Evolutionary conservation across 2,888 invertebrate genomes (phyloP).

Genomic region (Lasioglossum leucozonium): DNA sequence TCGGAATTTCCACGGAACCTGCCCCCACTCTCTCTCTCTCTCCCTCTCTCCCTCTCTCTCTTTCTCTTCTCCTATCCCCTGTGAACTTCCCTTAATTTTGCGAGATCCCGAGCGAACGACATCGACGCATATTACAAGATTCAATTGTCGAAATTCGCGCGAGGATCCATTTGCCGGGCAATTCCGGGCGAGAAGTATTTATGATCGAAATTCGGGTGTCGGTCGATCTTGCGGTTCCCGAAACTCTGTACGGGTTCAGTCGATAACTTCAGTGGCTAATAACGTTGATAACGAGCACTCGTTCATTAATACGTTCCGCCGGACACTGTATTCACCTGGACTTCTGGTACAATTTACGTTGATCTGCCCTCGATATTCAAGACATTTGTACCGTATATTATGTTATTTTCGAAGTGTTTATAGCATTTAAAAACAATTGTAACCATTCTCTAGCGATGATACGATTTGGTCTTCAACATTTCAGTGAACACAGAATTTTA

Average conservation of each 20-base stretch:
- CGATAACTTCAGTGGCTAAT: neutral
- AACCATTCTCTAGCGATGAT: too few species aligned
- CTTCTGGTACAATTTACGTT: neutral
- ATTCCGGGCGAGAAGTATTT: neutral
- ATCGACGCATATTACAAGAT: constrained; percentile 38
- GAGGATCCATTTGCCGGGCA: constrained; percentile 14
- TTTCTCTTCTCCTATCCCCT: neutral
- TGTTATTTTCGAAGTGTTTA: neutral
- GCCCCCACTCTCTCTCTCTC: too few species aligned
- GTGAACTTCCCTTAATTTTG: constrained; percentile 3
- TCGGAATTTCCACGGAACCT: constrained; percentile 16
- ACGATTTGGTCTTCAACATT: too few species aligned
- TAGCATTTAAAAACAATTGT: too few species aligned
- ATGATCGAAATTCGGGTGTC: constrained; percentile 1
- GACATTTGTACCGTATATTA: neutral
- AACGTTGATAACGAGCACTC: neutral
- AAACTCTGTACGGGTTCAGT: neutral
- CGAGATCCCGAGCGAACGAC: constrained; percentile 14
- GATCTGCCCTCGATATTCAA: neutral
- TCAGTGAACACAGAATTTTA: neutral
- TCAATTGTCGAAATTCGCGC: constrained; percentile 42
- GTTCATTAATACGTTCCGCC: neutral
- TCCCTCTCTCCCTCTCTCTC: too few species aligned
- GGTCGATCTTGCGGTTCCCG: constrained; percentile 1
- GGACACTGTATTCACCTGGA: neutral